Evolutionary conservation across 2,888 invertebrate genomes (phyloP), one percentile per base, ranked within the genome.

Genomic region (Drosophila bunnanda): DNA sequence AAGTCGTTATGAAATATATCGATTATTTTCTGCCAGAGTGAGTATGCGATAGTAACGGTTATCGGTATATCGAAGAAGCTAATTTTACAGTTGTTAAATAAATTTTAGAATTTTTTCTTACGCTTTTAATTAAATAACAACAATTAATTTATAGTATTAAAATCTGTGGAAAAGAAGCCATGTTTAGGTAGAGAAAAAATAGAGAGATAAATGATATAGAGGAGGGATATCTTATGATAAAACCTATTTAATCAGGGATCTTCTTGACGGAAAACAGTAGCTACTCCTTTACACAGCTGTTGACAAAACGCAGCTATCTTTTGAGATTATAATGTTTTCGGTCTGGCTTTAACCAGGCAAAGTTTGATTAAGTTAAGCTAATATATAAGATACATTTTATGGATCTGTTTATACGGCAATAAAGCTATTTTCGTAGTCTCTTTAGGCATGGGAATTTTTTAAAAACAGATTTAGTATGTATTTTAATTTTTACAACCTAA

Each of bases 21-120:
- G 95, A 95, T 93, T 95, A 95, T 92, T 95, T 95, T 93, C 94
- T 95, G 90, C 95, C 95, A 87, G 94, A 94, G 95, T 95, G 92
- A 95, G 95, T 95, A 72, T 65, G 17, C 50, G n/a, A 30, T 13
- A 22, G 32, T 22, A 20, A 15, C 1, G 12, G 6, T 17, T 17
- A 48, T 30, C 13, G 13, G 12, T 13, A 17, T 30, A 30, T 30
- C 17, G 8, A 41, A 17, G 8, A n/a, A n/a, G 36, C 0, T 38
- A 9, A 8, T 38, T 1, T 38, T n/a, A 38, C 3, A 38, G 9
- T 38, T 38, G n/a, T 1, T 4, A n/a, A 9, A 6, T 20, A 12
- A 6, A 20, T 9, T 17, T 1, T 28, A 28, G 10, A 4, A 25
- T 9, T n/a, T 48, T 17, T 48, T 46, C 28, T n/a, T 10, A 48